Percentiles rank a stretch among this genome's conserved stretches.
These are phyloP conservation scores for Rhagium mordax DNA, from an alignment of 2,888 invertebrate genomes.

Conservation along the genomic window DNA sequence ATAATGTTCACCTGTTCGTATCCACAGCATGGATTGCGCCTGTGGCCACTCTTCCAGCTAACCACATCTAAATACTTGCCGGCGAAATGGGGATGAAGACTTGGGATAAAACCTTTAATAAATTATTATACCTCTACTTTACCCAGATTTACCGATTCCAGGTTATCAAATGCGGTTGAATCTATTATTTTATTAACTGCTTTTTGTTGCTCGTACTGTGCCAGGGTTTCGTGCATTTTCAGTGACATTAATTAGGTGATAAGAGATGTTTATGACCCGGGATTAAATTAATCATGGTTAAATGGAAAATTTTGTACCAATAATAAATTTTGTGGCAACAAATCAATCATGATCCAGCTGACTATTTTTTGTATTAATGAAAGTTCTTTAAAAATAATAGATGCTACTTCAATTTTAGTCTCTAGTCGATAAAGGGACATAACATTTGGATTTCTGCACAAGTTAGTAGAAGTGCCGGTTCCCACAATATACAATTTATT, in stretches of 20 bases:
- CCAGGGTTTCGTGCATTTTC: not conserved
- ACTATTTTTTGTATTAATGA: too few species aligned
- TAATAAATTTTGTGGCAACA: too few species aligned
- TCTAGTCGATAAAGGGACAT: too few species aligned
- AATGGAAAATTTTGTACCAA: too few species aligned
- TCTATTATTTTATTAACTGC: not conserved
- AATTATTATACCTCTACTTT: slow-evolving; percentile 29
- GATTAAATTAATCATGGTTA: not conserved
- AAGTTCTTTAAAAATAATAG: too few species aligned
- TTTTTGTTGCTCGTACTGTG: not conserved
- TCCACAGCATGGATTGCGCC: slow-evolving; percentile 10
- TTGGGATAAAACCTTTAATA: slow-evolving; percentile 37
- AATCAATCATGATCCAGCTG: too few species aligned
- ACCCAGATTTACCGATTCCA: slow-evolving; percentile 12
- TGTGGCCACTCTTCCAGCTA: not conserved
- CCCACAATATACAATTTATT: not conserved
- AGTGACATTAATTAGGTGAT: not conserved
- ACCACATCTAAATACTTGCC: slow-evolving; percentile 27
- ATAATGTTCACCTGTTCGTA: slow-evolving; percentile 44
- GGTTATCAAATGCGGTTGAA: not conserved
- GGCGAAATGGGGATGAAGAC: slow-evolving; percentile 29
- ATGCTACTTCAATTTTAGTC: too few species aligned
- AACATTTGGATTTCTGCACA: too few species aligned
- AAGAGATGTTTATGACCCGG: not conserved
- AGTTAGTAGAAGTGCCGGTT: not conserved